phyloP scores from a whole-genome alignment of 2,888 invertebrate species.

The Priocnemis perturbator region DNA sequence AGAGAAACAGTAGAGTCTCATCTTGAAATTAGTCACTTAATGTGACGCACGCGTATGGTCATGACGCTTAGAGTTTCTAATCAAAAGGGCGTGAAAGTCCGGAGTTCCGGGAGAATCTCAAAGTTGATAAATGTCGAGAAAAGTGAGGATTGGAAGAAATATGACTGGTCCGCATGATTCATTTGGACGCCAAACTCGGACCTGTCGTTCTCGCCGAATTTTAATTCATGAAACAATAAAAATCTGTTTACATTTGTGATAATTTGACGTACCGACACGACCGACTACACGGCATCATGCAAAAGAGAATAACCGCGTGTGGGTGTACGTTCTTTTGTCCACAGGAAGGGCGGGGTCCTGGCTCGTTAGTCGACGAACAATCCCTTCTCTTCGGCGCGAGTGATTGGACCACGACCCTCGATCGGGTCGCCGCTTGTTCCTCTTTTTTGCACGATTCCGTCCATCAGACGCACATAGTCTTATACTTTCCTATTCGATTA shows the following conservation, averaged over 20 bases:
- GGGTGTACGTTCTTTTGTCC: neutral
- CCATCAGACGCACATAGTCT: slow-evolving; percentile 45
- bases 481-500: slow-evolving; percentile 45
- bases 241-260: too few relatives aligned
- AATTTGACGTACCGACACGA: too few relatives aligned
- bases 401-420: slow-evolving; percentile 21
- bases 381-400: slow-evolving; percentile 27
- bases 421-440: slow-evolving; percentile 25
- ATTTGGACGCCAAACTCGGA: too few relatives aligned
- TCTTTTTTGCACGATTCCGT: slow-evolving; percentile 61
- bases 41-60: neutral
- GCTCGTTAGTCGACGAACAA: neutral
- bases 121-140: neutral
- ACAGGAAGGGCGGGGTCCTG: too few relatives aligned
- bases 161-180: neutral
- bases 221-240: neutral
- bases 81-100: too few relatives aligned
- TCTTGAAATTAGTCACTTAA: neutral
- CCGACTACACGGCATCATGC: slow-evolving; percentile 52
- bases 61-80: too few relatives aligned
- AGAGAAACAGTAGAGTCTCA: slow-evolving; percentile 3
- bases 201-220: neutral
- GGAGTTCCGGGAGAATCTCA: too few relatives aligned
- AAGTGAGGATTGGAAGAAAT: neutral
- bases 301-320: slow-evolving; percentile 46